Conservation (phyloP, 2,888 invertebrate genomes). For the Parnassius mnemosyne region DNA sequence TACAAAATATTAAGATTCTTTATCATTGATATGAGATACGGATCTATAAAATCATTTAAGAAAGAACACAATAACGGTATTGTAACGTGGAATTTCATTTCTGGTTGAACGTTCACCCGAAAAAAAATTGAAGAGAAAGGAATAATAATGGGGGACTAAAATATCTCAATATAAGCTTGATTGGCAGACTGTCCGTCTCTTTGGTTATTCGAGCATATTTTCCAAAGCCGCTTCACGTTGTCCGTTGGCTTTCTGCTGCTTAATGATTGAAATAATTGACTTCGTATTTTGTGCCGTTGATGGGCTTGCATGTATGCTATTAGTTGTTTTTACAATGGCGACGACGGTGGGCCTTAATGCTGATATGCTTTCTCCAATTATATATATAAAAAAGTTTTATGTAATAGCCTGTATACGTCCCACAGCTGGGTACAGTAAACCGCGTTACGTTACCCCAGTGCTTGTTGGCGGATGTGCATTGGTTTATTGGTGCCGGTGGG, state of each 20-base stretch:
- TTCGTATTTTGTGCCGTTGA: neutral
- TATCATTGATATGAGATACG: no score
- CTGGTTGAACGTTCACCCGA: neutral
- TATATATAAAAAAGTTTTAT: no score
- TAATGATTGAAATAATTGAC: slow-evolving; percentile 24
- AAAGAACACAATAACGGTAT: neutral
- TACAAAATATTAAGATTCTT: no score
- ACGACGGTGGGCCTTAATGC: no score
- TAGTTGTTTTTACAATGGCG: neutral
- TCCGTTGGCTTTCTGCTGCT: slow-evolving; percentile 16
- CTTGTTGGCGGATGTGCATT: no score
- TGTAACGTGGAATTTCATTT: slow-evolving; percentile 4
- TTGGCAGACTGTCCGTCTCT: slow-evolving; percentile 23
- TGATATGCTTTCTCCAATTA: no score
- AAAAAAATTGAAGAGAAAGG: neutral
- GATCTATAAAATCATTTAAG: no score
- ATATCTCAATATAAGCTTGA: slow-evolving; percentile 24
- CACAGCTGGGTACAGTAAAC: no score
- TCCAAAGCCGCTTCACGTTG: slow-evolving; percentile 18
- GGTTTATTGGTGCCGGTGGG: no score
- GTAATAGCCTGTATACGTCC: no score
- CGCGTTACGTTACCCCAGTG: no score
- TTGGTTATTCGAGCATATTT: slow-evolving; percentile 17
- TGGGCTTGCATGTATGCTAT: neutral
- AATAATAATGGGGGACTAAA: slow-evolving; percentile 11